phyloP scores from a whole-genome alignment of 2,888 invertebrate species.

The Drosophila ustulata region DNA sequence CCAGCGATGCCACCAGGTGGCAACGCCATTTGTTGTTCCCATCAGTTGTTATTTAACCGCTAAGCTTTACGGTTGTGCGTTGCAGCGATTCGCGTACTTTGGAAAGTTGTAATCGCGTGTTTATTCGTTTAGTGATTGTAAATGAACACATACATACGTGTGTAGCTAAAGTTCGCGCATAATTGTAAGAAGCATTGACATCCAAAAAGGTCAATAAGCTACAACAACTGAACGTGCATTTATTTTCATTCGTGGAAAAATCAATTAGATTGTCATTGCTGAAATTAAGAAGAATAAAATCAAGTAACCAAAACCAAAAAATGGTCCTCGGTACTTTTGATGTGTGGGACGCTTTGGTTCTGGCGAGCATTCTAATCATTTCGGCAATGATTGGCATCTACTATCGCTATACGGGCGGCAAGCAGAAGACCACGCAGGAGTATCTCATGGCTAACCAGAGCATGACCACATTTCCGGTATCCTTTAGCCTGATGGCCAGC shows the following conservation, averaged over 20 bases:
- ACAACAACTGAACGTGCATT: constrained; percentile 16
- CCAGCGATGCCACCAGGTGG: constrained; percentile 31
- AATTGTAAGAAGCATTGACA: constrained; percentile 60
- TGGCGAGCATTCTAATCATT: constrained; percentile 89
- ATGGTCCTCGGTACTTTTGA: constrained; percentile 85
- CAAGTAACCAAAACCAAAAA: not conserved
- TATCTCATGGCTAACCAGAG: constrained; percentile 93
- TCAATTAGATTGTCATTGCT: constrained; percentile 49
- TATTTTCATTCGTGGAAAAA: constrained; percentile 50
- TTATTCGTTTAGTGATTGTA: constrained; percentile 23
- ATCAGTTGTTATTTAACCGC: constrained; percentile 66
- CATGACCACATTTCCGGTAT: constrained; percentile 92
- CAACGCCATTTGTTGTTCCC: constrained; percentile 31
- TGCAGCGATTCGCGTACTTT: not conserved
- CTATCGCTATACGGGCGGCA: constrained; percentile 94
- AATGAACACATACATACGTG: constrained; percentile 3
- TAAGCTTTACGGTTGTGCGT: constrained; percentile 34
- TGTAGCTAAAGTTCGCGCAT: constrained; percentile 39
- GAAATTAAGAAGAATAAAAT: not conserved
- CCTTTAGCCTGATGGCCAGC: constrained; percentile 95
- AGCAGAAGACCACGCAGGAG: constrained; percentile 94
- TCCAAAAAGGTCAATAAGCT: constrained; percentile 61
- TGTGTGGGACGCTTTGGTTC: constrained; percentile 91
- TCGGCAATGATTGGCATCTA: constrained; percentile 93
- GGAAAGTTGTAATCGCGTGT: constrained; percentile 49